phyloP scores from a whole-genome alignment of 2,797 vertebrate species.

The Benthosema pterotum region DNA sequence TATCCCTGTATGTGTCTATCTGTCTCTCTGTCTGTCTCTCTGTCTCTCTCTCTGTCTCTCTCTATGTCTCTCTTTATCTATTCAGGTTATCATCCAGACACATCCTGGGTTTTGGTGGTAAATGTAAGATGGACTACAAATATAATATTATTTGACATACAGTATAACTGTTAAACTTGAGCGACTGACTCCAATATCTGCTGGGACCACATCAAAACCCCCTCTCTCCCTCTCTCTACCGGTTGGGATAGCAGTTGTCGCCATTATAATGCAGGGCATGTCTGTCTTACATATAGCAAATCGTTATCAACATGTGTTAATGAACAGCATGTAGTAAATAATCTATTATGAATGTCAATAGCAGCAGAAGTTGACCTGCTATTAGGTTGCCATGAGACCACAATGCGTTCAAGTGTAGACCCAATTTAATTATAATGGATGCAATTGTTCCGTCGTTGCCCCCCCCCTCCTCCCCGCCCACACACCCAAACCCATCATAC shows the following conservation, averaged over 20 bases:
- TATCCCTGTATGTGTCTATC: too few relatives aligned
- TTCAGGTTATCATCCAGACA: too few relatives aligned
- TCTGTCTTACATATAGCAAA: constrained; percentile 11
- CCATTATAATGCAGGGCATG: background rate
- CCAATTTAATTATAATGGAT: constrained; percentile 61
- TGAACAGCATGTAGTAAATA: constrained; percentile 10
- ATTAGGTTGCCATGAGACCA: constrained; percentile 19
- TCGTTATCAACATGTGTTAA: constrained; percentile 6
- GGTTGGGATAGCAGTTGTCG: background rate
- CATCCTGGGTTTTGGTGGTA: too few relatives aligned
- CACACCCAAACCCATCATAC: constrained; percentile 34
- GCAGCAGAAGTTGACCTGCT: constrained; percentile 58
- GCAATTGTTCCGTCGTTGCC: constrained; percentile 55
- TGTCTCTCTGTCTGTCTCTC: too few relatives aligned
- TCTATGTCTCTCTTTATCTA: too few relatives aligned
- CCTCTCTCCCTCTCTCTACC: too few relatives aligned
- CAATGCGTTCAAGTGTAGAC: constrained; percentile 50
- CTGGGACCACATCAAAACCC: too few relatives aligned
- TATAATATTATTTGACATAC: too few relatives aligned
- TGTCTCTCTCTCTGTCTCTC: too few relatives aligned
- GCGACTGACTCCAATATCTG: too few relatives aligned
- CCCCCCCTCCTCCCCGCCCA: constrained; percentile 8
- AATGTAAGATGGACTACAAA: too few relatives aligned
- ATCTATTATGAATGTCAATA: constrained; percentile 30
- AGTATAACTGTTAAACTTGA: background rate